Evolutionary conservation across 2,797 vertebrate genomes (phyloP).

Genomic region (Chromis chromis): DNA sequence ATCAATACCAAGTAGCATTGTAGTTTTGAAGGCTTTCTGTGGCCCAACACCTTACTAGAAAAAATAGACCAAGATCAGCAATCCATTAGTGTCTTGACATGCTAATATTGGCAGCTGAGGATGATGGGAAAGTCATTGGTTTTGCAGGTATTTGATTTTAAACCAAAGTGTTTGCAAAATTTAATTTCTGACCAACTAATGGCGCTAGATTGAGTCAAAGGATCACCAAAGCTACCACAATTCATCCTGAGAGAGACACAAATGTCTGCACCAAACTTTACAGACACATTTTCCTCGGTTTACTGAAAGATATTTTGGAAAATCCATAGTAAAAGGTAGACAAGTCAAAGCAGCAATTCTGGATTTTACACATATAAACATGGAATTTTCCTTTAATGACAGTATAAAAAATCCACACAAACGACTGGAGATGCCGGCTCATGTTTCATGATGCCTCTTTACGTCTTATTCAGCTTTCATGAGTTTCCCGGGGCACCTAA

Average conservation of each 20-base stretch:
- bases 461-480: conserved; percentile 36
- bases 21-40: not conserved
- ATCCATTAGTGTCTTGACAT: too few relatives aligned
- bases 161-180: too few relatives aligned
- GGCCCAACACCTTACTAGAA: too few relatives aligned
- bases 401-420: conserved; percentile 4
- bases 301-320: conserved; percentile 11
- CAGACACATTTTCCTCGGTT: not conserved
- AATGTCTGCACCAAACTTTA: too few relatives aligned
- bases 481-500: conserved; percentile 28
- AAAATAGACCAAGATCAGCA: too few relatives aligned
- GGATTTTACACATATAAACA: not conserved
- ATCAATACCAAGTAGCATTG: not conserved
- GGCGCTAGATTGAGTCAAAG: too few relatives aligned
- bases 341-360: conserved; percentile 6
- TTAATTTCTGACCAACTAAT: too few relatives aligned
- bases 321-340: conserved; percentile 1
- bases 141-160: too few relatives aligned
- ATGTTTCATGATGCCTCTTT: conserved; percentile 16
- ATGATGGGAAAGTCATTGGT: too few relatives aligned
- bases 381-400: conserved; percentile 21
- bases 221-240: too few relatives aligned
- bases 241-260: too few relatives aligned
- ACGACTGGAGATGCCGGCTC: conserved; percentile 21
- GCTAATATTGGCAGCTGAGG: too few relatives aligned